These are phyloP conservation scores for Trididemnum miniatum DNA, from an alignment of 23 tunicate genomes.

Conservation along the genomic window DNA sequence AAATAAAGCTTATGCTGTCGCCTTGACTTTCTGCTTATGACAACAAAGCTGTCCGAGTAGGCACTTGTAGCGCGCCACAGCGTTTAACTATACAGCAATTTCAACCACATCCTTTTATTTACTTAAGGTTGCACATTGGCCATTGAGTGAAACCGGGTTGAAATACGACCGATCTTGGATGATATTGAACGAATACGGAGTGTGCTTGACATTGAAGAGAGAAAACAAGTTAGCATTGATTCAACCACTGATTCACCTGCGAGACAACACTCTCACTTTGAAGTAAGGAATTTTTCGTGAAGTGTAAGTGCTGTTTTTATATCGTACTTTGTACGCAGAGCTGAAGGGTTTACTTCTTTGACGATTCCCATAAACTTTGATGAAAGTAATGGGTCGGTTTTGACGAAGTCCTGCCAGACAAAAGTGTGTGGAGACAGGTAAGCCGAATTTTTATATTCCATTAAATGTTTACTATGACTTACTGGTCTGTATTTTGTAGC, in stretches of 20 bases:
- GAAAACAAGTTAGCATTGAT: conserved; percentile 39
- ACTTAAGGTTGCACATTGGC: conserved; percentile 53
- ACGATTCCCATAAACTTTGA: conserved; percentile 22
- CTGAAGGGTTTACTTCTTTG: conserved; percentile 22
- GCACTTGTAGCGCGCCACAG: too few relatives aligned
- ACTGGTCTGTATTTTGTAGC: too few relatives aligned
- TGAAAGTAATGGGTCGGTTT: too few relatives aligned
- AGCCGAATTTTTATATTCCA: background rate
- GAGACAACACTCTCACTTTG: background rate
- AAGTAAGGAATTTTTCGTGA: conserved; percentile 7
- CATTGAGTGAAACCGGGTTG: conserved; percentile 57
- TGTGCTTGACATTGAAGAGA: conserved; percentile 49
- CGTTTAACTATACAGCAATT: too few relatives aligned
- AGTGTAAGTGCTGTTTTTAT: background rate
- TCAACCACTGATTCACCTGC: conserved; percentile 41
- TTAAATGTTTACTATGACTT: background rate
- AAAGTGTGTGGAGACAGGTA: conserved; percentile 75
- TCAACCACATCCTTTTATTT: too few relatives aligned
- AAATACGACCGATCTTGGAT: conserved; percentile 72
- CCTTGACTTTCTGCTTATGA: too few relatives aligned
- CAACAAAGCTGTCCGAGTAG: too few relatives aligned
- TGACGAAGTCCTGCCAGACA: background rate
- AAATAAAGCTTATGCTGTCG: too few relatives aligned
- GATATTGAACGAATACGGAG: conserved; percentile 63
- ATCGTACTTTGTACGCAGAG: background rate